Percentiles rank a stretch among this genome's conserved stretches.
Conservation (phyloP, 1,140 invertebrate genomes). For the Papilio helenus region DNA sequence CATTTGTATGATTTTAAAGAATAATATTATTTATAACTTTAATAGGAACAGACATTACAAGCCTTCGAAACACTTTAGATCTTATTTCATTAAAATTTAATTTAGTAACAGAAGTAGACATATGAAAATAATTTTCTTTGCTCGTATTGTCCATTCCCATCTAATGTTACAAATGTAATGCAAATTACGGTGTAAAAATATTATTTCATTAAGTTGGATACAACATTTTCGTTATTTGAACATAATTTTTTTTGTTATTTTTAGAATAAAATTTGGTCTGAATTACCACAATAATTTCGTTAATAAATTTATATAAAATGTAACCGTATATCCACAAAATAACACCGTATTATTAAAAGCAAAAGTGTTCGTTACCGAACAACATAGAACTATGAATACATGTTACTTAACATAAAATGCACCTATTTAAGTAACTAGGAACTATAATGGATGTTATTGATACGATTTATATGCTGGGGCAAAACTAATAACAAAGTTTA, state of each 20-base stretch:
- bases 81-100: neutral
- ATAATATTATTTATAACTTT: neutral
- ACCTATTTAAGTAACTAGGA: constrained; percentile 62
- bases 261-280: neutral
- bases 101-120: neutral
- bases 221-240: neutral
- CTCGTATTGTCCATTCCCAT: neutral
- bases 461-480: constrained; percentile 12
- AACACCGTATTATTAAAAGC: constrained; percentile 39
- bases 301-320: neutral
- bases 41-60: neutral
- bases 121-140: neutral
- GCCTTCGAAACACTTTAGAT: neutral
- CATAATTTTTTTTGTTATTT: no score
- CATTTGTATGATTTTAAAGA: constrained; percentile 8
- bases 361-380: neutral
- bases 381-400: constrained; percentile 38
- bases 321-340: constrained; percentile 32
- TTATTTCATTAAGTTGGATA: neutral
- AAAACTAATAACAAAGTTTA: constrained; percentile 17
- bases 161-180: neutral
- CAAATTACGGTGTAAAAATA: neutral
- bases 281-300: neutral
- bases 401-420: constrained; percentile 57
- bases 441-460: constrained; percentile 49